Base-by-base conservation (phyloP, 2,797 vertebrate genomes). In the Kryptopterus vitreolus region DNA sequence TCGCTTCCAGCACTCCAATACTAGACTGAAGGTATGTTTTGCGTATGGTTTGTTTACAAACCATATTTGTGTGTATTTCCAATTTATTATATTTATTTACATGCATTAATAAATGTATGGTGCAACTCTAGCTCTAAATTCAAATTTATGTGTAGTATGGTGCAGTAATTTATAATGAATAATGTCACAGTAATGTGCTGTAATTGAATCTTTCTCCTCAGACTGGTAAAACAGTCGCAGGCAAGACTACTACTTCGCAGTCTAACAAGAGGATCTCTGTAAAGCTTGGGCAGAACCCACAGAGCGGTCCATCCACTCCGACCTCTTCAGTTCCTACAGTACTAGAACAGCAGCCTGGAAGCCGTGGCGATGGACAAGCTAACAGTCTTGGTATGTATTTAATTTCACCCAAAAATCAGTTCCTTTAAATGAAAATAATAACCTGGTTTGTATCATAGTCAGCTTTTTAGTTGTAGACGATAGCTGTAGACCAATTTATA, bases 1-100 rank as follows among this genome's bases (percentile, higher is more conserved):
- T 84, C 92, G 95, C 53, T 95, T 97, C 90, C 97, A 98, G 91
- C 93, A 91, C 85, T 89, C 81, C 77, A 33, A 57, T 81, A 87
- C 82, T 84, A 91, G 86, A 82, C 85, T 81, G 68, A 95, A 94
- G 92, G 93, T 94, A 76, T 22, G 16, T 16, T 18, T 35, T 26
- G 29, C 18, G 38, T 66, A 2, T 79, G 24, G 2, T 20, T 35
- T 31, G 16, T 52, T 4, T 31, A 70, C 24, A 70, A 29, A 69
- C 3, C 13, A 12, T n/a, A 1, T 69, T n/a, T n/a, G 24, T 69
- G 15, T 18, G 43, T 48, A 16, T 29, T 48, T 29, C 0, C 24
- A 50, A 15, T 69, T 29, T 8, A 26, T 18, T 26, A 3, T 11
- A n/a, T 11, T 62, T n/a, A n/a, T n/a, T n/a, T n/a, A n/a, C n/a